Evolutionary conservation across 2,888 invertebrate genomes (phyloP).

Genomic region (Artemia sp.): DNA sequence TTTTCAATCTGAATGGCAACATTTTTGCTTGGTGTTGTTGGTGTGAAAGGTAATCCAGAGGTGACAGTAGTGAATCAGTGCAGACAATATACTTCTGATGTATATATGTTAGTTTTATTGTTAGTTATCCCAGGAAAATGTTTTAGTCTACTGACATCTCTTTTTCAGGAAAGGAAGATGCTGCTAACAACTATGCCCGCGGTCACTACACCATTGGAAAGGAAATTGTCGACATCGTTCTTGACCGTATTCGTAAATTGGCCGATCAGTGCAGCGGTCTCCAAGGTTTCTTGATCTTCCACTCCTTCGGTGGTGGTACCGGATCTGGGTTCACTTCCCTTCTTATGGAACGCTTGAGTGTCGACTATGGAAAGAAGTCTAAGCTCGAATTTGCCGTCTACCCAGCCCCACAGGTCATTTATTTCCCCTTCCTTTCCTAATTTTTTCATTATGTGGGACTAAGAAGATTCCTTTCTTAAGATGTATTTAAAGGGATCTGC

Average conservation of each 20-base stretch:
- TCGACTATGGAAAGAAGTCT: constrained; percentile 70
- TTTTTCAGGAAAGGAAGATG: constrained; percentile 58
- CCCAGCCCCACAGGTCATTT: constrained; percentile 59
- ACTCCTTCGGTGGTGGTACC: constrained; percentile 69
- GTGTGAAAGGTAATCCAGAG: too few species aligned
- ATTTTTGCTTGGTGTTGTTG: too few species aligned
- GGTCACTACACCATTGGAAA: constrained; percentile 46
- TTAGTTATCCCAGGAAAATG: too few species aligned
- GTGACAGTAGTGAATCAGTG: too few species aligned
- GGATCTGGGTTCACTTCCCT: constrained; percentile 77
- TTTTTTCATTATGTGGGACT: too few species aligned
- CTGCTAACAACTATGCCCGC: constrained; percentile 73
- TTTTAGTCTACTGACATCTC: background rate
- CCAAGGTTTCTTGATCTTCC: constrained; percentile 73
- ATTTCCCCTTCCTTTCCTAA: background rate
- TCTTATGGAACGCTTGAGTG: constrained; percentile 63
- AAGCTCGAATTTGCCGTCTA: constrained; percentile 78
- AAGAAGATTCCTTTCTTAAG: too few species aligned
- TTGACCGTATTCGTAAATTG: constrained; percentile 55
- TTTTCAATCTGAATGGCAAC: too few species aligned
- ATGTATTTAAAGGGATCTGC: too few species aligned
- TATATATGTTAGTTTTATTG: too few species aligned
- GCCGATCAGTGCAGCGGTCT: constrained; percentile 62
- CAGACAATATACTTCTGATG: too few species aligned
- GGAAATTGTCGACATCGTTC: constrained; percentile 53